phyloP scores from a whole-genome alignment of 92 coral and sea anemone genomes.

The Siderastrea radians region DNA sequence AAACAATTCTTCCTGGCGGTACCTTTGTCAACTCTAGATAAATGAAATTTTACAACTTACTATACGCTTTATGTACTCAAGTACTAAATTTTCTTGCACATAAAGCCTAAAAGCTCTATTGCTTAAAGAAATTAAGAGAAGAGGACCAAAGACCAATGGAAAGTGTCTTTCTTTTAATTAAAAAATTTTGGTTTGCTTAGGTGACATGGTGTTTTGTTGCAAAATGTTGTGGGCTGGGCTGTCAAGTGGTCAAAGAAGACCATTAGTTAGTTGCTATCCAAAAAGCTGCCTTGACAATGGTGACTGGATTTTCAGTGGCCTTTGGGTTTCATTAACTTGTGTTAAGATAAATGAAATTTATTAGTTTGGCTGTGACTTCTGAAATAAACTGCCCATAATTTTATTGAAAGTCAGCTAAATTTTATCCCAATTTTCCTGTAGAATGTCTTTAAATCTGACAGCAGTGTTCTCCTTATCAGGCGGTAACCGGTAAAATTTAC shows the following conservation, averaged over 20 bases:
- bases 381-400: no score
- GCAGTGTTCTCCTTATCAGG: no score
- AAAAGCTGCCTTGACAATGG: not conserved
- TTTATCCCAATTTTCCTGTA: no score
- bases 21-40: slow-evolving; percentile 12
- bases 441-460: no score
- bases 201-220: slow-evolving; percentile 15
- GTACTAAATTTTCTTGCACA: slow-evolving; percentile 1
- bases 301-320: no score
- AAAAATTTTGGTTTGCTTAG: slow-evolving; percentile 20
- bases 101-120: slow-evolving; percentile 13
- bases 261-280: not conserved
- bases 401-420: no score
- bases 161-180: slow-evolving; percentile 11
- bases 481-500: no score
- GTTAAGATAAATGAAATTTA: no score
- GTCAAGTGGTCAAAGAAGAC: not conserved
- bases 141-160: not conserved
- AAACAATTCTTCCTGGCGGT: slow-evolving; percentile 18
- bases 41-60: not conserved
- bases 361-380: no score
- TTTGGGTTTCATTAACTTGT: no score
- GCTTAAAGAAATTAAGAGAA: not conserved
- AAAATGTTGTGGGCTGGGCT: not conserved
- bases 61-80: not conserved